Evolutionary conservation across 2,888 invertebrate species (phyloP), one percentile per base, ranked within the genome.

Genomic region (Trichogramma evanescens): DNA sequence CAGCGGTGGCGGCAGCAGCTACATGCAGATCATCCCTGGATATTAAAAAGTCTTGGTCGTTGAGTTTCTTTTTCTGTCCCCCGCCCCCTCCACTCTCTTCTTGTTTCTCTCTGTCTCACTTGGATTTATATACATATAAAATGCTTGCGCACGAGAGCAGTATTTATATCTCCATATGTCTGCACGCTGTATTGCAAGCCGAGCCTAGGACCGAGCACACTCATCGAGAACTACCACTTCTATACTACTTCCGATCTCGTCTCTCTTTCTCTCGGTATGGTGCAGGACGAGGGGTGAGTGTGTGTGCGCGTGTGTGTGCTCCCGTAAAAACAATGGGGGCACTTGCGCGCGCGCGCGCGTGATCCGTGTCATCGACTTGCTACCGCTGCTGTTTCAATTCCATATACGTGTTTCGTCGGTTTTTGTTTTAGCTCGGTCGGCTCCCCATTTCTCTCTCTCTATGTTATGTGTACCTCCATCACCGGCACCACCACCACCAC

Each of bases 21-120:
- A 72, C 75, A 8, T 50, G 50, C 50, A 75, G 77, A 77, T 77
- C 76, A 77, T 77, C 77, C 76, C 74, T 75, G 74, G 76, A 77
- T 77, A 77, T 77, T 77, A 77, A 77, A 77, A 77, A 77, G 76
- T 76, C 76, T 73, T 49, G 43, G 43, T 71, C 68, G 50, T 54
- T 49, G 50, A 41, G 50, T 38, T n/a, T 54, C 45, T 50, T 61
- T 51, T 39, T 51, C 42, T 13, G 9, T 6, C 26, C 51, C 39
- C 50, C 40, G 8, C 48, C 54, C 39, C 50, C 42, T 45, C 26
- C 41, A 51, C 48, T 59, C 62, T 61, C 63, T 60, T 50, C 54
- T 52, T 55, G 54, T 50, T 51, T 53, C 55, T 58, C 50, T 61
- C 50, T 55, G 42, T 50, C 53, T 54, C 53, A 45, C 54, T 51